Evolutionary conservation across 2,888 invertebrate species (phyloP).

Genomic region (Orthosia gracilis): DNA sequence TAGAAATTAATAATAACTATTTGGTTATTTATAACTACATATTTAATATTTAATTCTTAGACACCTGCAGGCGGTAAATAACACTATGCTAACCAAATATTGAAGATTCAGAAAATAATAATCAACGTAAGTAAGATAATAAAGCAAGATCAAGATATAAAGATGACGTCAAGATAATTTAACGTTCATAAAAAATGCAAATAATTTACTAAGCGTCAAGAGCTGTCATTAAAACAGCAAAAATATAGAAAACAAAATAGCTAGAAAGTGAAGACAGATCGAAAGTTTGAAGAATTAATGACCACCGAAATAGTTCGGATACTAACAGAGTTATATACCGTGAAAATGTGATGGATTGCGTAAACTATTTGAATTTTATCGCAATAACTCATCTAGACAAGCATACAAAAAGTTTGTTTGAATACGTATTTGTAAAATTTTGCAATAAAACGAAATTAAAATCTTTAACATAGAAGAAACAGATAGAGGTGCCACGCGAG

Average conservation of each 20-base stretch:
- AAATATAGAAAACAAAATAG: conserved; percentile 18
- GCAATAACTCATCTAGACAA: conserved; percentile 26
- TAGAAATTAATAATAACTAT: neutral
- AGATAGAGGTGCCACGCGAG: conserved; percentile 51
- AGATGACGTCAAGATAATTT: conserved; percentile 5
- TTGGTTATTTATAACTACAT: conserved; percentile 20
- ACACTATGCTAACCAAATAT: neutral
- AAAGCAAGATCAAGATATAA: neutral
- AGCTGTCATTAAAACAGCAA: conserved; percentile 18
- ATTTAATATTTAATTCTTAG: neutral
- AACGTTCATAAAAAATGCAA: neutral
- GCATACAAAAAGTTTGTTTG: conserved; percentile 1
- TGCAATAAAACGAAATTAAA: neutral
- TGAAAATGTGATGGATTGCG: conserved; percentile 34
- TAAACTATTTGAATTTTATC: conserved; percentile 54
- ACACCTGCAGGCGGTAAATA: neutral
- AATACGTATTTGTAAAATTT: neutral
- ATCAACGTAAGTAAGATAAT: neutral
- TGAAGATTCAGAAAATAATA: neutral
- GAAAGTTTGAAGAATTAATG: conserved; percentile 63
- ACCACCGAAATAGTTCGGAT: conserved; percentile 40
- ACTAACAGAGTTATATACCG: conserved; percentile 35
- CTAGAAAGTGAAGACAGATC: conserved; percentile 57
- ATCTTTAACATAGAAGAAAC: neutral
- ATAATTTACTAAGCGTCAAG: conserved; percentile 11